Evolutionary conservation across 2,797 vertebrate genomes (phyloP), one percentile per base, ranked within the genome.

Genomic region (Neomorphus geoffroyi): DNA sequence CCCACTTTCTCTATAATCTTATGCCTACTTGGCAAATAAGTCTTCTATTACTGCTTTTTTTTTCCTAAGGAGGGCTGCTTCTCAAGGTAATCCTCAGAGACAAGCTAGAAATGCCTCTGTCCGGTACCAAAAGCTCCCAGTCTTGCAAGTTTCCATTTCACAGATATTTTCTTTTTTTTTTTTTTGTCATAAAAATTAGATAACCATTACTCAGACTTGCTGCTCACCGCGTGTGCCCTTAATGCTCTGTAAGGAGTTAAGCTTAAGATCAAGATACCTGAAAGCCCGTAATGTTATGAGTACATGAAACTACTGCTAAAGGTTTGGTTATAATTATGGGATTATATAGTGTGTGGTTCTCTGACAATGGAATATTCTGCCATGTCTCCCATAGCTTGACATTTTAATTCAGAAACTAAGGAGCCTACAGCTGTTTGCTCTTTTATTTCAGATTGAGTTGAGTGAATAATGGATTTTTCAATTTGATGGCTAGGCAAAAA

Each of bases 271-370:
- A 85, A 46, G 79, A 66, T 74, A 92, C 90, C 94, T 93, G 91
- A 91, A 93, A 96, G 74, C 48, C 81, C 77, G 53, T 27, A 69
- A 79, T 91, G 78, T 77, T 92, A 43, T 62, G 67, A 92, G 87
- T 45, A 66, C 58, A 67, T 81, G 81, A 93, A 95, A 92, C 61
- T 91, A 84, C 74, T 64, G 65, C 74, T 94, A 85, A 95, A 88
- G 56, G 48, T 94, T 96, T 94, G 86, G 71, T 88, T 97, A 93
- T 86, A 94, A 96, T 94, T 94, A 90, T 51, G 60, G 58, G 70
- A 89, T 84, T 81, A 79, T 88, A 50, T 30, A 81, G 48, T 30
- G 37, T 56, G 32, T 73, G 61, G 64, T 81, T 95, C 51, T 82
- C 70, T 84, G 60, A 87, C 77, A 95, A 66, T 67, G n/a, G 66